A percentile compares a stretch with the other conserved stretches of the same genome.
phyloP scores from a whole-genome alignment of 2,888 invertebrate species.

The Hofmannophila pseudospretella region DNA sequence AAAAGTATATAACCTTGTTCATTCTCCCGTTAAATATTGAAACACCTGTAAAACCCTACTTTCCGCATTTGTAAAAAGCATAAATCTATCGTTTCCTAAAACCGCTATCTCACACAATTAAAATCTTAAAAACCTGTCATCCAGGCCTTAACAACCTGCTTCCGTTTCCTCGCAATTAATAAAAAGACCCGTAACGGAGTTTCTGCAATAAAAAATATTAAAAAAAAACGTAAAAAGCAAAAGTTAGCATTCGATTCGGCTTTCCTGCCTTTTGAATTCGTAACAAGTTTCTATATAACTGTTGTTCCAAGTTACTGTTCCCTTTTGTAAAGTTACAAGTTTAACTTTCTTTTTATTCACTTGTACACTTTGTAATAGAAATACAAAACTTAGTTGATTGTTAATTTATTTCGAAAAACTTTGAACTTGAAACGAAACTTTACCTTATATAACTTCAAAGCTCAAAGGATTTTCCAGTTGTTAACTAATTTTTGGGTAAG shows the following conservation, averaged over 20 bases:
- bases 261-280: conserved; percentile 26
- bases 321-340: conserved; percentile 1
- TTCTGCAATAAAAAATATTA: conserved; percentile 8
- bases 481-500: too few species aligned
- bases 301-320: conserved; percentile 1
- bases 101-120: conserved; percentile 27
- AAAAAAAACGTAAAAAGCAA: conserved; percentile 25
- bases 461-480: too few species aligned
- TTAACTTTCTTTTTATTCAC: too few species aligned
- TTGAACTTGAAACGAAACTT: too few species aligned
- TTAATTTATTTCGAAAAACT: too few species aligned
- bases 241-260: conserved; percentile 22
- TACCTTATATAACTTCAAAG: too few species aligned
- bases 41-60: too few species aligned
- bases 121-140: conserved; percentile 28
- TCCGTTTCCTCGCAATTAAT: conserved; percentile 52
- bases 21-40: too few species aligned
- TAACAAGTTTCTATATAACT: background rate
- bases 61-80: too few species aligned
- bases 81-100: background rate
- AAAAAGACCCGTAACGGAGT: conserved; percentile 22
- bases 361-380: too few species aligned
- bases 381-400: too few species aligned
- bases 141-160: conserved; percentile 27
- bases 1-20: too few species aligned